Evolutionary conservation across 23 tunicate genomes (phyloP).

Genomic region (Phallusia fumigata): DNA sequence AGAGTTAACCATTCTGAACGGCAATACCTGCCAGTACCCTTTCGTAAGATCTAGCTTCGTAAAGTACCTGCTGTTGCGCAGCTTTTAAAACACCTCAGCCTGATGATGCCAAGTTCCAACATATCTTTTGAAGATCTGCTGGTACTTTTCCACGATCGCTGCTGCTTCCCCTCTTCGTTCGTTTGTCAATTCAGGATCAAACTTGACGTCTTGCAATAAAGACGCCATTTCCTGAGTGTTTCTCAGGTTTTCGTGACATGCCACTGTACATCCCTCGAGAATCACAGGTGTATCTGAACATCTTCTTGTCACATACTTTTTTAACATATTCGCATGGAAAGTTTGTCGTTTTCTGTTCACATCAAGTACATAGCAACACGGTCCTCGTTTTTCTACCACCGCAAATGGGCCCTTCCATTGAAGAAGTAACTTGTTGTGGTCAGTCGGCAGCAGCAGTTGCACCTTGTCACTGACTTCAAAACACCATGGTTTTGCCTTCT

Average conservation of each 20-base stretch:
- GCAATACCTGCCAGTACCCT: constrained; percentile 16
- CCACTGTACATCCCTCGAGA: too few species aligned
- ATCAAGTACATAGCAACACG: not conserved
- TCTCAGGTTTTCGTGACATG: too few species aligned
- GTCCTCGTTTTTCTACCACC: not conserved
- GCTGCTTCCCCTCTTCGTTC: too few species aligned
- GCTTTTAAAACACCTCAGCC: constrained; percentile 1
- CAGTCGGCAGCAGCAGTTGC: constrained; percentile 23
- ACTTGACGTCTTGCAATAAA: too few species aligned
- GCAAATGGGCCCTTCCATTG: constrained; percentile 32
- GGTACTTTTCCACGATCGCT: too few species aligned
- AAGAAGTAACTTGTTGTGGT: constrained; percentile 26
- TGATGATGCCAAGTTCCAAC: not conserved
- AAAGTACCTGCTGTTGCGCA: not conserved
- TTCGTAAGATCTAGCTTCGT: too few species aligned
- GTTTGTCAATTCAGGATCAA: too few species aligned
- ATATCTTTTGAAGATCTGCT: too few species aligned
- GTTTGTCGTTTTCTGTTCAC: not conserved
- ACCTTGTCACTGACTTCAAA: not conserved
- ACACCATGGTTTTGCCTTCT: not conserved
- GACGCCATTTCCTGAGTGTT: too few species aligned
- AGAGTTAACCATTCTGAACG: not conserved
- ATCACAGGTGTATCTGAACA: too few species aligned
- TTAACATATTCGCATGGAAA: constrained; percentile 19
- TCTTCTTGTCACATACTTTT: constrained; percentile 5